phyloP scores from a whole-genome alignment of 2,888 invertebrate genomes.

The Ornithoptera priamus region DNA sequence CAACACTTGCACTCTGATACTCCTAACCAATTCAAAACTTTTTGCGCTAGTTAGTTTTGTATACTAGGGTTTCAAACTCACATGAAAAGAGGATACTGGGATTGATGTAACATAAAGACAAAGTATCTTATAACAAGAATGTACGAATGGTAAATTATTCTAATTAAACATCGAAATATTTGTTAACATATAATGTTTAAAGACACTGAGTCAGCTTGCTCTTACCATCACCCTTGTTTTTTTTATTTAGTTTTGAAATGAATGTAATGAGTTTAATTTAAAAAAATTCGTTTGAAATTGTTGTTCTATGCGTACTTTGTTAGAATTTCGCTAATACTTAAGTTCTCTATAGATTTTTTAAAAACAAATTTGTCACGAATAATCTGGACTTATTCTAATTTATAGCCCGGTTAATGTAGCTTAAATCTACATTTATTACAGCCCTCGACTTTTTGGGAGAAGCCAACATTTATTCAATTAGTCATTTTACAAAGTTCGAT shows the following conservation, averaged over 20 bases:
- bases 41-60: not conserved
- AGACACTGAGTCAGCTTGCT: too few species aligned
- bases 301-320: too few species aligned
- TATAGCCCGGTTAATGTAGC: conserved; percentile 13
- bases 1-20: conserved; percentile 45
- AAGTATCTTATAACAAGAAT: not conserved
- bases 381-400: conserved; percentile 28
- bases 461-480: conserved; percentile 10
- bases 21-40: conserved; percentile 29
- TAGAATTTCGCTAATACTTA: not conserved
- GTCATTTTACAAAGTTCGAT: conserved; percentile 14
- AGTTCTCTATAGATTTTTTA: not conserved
- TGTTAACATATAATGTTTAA: too few species aligned
- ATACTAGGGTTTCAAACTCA: not conserved
- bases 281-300: too few species aligned
- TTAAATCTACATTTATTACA: conserved; percentile 29
- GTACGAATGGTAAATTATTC: not conserved
- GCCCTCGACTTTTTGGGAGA: conserved; percentile 19
- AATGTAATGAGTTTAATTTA: too few species aligned
- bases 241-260: too few species aligned
- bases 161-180: too few species aligned
- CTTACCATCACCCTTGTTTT: too few species aligned
- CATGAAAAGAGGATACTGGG: not conserved
- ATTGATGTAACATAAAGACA: not conserved
- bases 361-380: not conserved